Percentiles rank a stretch among this genome's conserved stretches.
phyloP scores from a whole-genome alignment of 1,140 invertebrate genomes.

The Planococcus citri region DNA sequence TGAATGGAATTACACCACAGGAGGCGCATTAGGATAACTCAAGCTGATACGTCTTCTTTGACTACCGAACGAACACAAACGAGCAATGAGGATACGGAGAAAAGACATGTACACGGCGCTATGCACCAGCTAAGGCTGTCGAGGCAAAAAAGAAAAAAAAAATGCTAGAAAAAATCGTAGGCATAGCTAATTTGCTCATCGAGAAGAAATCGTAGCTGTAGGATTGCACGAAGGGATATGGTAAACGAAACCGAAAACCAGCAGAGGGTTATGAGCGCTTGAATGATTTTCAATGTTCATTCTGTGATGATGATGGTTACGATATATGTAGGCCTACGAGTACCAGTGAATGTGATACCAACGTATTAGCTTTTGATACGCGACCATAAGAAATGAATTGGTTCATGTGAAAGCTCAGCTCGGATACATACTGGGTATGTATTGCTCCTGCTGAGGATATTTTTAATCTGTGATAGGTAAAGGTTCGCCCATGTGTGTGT shows the following conservation, averaged over 20 bases:
- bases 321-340: no score
- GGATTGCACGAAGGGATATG: no score
- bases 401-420: no score
- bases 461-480: no score
- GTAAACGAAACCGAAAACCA: neutral
- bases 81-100: neutral
- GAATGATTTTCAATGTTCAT: neutral
- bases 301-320: no score
- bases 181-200: constrained; percentile 2
- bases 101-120: no score
- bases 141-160: neutral
- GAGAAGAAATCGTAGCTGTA: neutral
- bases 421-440: no score
- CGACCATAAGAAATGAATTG: no score
- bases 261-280: neutral
- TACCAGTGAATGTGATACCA: neutral
- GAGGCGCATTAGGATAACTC: constrained; percentile 1
- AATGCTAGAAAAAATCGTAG: neutral
- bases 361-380: neutral
- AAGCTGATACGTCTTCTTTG: constrained; percentile 1
- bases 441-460: no score
- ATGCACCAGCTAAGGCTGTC: no score
- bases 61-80: neutral
- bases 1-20: constrained; percentile 2
- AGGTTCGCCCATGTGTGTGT: no score